Base-by-base conservation (phyloP, 2,888 invertebrate genomes). In the Lymantria monacha region DNA sequence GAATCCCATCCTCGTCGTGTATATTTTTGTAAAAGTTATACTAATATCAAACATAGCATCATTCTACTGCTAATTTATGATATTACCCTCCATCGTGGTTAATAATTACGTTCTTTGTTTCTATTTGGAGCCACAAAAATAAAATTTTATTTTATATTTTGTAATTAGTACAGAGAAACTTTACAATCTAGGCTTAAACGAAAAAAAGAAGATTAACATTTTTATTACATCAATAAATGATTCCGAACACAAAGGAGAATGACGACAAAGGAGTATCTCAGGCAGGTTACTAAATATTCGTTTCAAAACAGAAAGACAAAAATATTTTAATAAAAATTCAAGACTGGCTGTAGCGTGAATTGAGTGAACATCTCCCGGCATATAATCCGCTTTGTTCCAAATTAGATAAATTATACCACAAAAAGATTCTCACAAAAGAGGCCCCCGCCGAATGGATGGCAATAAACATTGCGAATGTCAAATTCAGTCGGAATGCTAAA, bases 1-100 rank as follows among this genome's bases (percentile, higher is more conserved):
- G 94, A 94, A 94, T 95, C 94, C 94, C 94, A 94, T 94, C 94
- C 94, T 94, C 94, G 94, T 94, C 94, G 94, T n/a, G 38, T 10
- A 33, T n/a, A 33, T 38, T 38, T 38, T 38, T 38, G 38, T 38
- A 38, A n/a, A 10, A 38, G 38, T 38, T 12, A 38, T 33, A 10
- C 33, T 33, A 33, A 33, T 33, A 7, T 10, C 33, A 33, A 10
- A 2, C 9, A 10, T 9, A 33, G 22, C 22, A 2, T 3, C 5
- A 22, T 22, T 22, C 22, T 22, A 22, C 5, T 22, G 22, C 22
- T 3, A 22, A 22, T 22, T 22, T 22, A 5, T 22, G 22, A 22
- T 22, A 22, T 22, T 22, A 5, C 5, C 2, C 5, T 22, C 22
- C 22, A 3, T 22, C 22, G 5, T 5, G 5, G 22, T 22, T 22